Evolutionary conservation across 2,113 vertebrate species (phyloP).

Genomic region (Trichechus manatus): DNA sequence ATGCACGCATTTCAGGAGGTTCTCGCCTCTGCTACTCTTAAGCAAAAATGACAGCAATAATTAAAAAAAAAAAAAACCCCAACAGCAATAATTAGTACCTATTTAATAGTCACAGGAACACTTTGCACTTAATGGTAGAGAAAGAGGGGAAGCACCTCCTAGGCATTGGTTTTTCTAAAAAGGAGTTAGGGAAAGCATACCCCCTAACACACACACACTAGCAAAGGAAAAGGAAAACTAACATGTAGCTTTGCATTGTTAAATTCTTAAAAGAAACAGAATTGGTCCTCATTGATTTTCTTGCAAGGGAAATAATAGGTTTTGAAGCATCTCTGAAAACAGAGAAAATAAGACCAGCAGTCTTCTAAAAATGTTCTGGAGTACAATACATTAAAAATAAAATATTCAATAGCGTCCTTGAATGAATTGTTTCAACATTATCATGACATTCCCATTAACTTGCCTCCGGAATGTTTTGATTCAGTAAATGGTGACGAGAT

Average conservation of each 20-base stretch:
- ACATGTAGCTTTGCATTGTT: constrained; percentile 64
- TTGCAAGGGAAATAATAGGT: constrained; percentile 70
- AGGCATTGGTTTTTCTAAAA: constrained; percentile 37
- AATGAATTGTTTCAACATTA: constrained; percentile 61
- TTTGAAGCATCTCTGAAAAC: constrained; percentile 61
- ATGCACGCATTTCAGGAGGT: constrained; percentile 45
- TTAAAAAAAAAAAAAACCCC: background rate
- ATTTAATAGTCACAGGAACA: constrained; percentile 60
- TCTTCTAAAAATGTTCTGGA: constrained; percentile 41
- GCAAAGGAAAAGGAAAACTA: constrained; percentile 61
- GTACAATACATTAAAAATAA: constrained; percentile 50
- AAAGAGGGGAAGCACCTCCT: background rate
- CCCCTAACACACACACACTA: background rate
- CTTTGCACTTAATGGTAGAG: constrained; percentile 41
- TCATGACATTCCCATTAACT: constrained; percentile 14
- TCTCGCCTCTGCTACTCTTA: constrained; percentile 50
- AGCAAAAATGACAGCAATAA: constrained; percentile 44
- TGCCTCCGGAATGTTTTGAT: constrained; percentile 58
- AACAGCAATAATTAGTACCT: constrained; percentile 60
- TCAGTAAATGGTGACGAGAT: constrained; percentile 33
- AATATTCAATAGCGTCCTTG: constrained; percentile 58
- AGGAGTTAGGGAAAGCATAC: background rate
- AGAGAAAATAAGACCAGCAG: constrained; percentile 57
- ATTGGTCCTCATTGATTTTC: constrained; percentile 57
- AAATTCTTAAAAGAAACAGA: constrained; percentile 64